These are phyloP conservation scores for Penelope pileata DNA, from an alignment of 2,113 vertebrate genomes.

Conservation along the genomic window DNA sequence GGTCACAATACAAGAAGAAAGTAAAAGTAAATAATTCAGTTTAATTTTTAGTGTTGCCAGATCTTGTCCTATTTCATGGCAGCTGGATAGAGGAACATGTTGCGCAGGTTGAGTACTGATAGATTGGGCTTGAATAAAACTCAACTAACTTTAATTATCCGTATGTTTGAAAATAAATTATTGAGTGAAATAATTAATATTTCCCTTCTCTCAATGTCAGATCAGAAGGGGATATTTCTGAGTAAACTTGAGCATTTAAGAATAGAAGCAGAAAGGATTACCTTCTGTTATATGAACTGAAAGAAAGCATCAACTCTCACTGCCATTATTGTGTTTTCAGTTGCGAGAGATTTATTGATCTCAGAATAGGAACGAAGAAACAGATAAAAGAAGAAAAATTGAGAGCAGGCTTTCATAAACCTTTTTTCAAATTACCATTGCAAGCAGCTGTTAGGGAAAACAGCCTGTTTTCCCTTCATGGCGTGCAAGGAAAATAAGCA, in stretches of 20 bases:
- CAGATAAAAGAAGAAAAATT: background rate
- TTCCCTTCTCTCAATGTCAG: background rate
- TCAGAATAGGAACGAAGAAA: background rate
- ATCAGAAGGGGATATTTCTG: background rate
- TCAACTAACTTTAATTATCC: background rate
- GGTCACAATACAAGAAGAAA: background rate
- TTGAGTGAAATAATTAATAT: background rate
- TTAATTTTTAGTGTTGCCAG: background rate
- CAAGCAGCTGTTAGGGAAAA: background rate
- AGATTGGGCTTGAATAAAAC: background rate
- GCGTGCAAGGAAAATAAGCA: background rate
- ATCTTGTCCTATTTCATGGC: background rate
- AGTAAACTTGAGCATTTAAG: background rate
- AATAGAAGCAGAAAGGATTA: background rate
- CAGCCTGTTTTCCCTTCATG: background rate
- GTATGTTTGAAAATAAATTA: background rate
- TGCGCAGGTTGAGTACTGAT: background rate
- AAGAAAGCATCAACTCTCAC: background rate
- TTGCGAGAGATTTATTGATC: background rate
- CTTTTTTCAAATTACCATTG: background rate
- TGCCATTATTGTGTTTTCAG: background rate
- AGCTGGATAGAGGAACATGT: background rate
- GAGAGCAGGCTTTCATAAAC: background rate
- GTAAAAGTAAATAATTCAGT: background rate
- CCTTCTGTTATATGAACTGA: background rate